phyloP scores from a whole-genome alignment of 2,113 vertebrate genomes.

The Dromaius novaehollandiae region DNA sequence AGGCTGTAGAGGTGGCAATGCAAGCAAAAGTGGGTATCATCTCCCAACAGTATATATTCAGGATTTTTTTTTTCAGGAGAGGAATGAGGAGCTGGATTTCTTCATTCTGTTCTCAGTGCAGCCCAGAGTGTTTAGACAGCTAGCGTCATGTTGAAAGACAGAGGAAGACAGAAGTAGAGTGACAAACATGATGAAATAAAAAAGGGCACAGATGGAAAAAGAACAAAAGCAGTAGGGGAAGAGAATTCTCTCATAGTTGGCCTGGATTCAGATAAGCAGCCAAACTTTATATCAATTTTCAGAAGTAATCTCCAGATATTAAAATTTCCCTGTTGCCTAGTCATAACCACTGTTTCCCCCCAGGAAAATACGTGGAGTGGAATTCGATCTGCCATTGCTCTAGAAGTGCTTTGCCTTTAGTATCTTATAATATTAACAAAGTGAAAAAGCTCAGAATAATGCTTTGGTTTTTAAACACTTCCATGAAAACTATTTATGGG shows the following conservation, averaged over 20 bases:
- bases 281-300: neutral
- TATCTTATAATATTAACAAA: neutral
- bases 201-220: slow-evolving; percentile 61
- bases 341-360: neutral
- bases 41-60: neutral
- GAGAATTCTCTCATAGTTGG: neutral
- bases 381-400: neutral
- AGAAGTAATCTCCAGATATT: neutral
- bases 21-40: neutral
- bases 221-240: slow-evolving; percentile 52
- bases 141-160: slow-evolving; percentile 39
- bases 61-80: slow-evolving; percentile 1
- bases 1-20: neutral
- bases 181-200: slow-evolving; percentile 51
- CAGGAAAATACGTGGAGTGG: neutral
- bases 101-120: neutral
- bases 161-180: slow-evolving; percentile 18
- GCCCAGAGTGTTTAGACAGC: slow-evolving; percentile 43
- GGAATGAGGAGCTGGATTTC: slow-evolving; percentile 20
- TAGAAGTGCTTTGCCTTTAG: neutral
- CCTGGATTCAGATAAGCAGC: slow-evolving; percentile 23
- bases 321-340: neutral
- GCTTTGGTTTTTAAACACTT: neutral
- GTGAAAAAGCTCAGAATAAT: neutral
- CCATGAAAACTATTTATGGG: neutral